phyloP scores from a whole-genome alignment of 1,140 invertebrate genomes.

The Megathymus violae region DNA sequence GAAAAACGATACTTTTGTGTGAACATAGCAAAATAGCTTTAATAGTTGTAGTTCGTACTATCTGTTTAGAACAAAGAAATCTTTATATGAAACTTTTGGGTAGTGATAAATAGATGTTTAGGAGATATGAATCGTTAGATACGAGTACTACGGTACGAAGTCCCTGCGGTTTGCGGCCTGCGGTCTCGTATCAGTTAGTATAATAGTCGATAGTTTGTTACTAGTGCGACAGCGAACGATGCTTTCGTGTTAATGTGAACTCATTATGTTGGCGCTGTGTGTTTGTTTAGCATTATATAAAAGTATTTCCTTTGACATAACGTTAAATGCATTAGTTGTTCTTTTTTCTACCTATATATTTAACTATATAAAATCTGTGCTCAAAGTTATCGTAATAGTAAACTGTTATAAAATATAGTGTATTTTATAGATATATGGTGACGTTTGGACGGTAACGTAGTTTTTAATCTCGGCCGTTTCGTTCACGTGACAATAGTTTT shows the following conservation, averaged over 20 bases:
- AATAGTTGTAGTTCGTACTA: slow-evolving; percentile 49
- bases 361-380: slow-evolving; percentile 54
- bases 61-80: slow-evolving; percentile 10
- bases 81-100: slow-evolving; percentile 9
- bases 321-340: not conserved
- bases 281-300: too few relatives aligned
- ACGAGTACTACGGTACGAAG: not conserved
- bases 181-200: too few relatives aligned
- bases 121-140: not conserved
- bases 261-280: too few relatives aligned
- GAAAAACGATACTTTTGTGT: slow-evolving; percentile 37
- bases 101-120: slow-evolving; percentile 7
- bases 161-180: too few relatives aligned
- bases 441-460: slow-evolving; percentile 36
- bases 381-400: slow-evolving; percentile 60
- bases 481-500: too few relatives aligned
- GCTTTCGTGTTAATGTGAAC: too few relatives aligned
- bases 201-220: too few relatives aligned
- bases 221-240: too few relatives aligned
- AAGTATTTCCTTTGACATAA: not conserved
- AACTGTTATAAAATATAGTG: slow-evolving; percentile 42
- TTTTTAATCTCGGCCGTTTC: too few relatives aligned
- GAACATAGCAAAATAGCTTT: slow-evolving; percentile 77
- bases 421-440: slow-evolving; percentile 46
- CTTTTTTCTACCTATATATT: not conserved